These are phyloP conservation scores for Heliopora coerulea DNA, from an alignment of 92 coral and sea anemone species.

Conservation along the genomic window DNA sequence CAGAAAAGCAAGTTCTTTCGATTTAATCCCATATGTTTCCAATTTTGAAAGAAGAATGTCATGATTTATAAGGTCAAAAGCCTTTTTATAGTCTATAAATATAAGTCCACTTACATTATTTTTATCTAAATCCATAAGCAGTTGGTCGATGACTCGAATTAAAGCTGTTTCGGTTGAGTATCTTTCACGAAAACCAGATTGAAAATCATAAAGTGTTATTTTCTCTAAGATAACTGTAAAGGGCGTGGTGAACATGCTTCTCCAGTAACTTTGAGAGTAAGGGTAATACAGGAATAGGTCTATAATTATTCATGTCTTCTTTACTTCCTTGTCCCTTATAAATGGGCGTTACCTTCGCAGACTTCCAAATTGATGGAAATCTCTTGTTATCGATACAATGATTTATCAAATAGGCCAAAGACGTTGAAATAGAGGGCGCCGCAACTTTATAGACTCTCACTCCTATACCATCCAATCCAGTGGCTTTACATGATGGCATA, in stretches of 20 bases:
- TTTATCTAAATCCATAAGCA: slow-evolving; percentile 40
- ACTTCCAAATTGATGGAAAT: slow-evolving; percentile 52
- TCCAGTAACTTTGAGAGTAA: slow-evolving; percentile 21
- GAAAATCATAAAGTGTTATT: slow-evolving; percentile 24
- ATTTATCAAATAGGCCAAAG: slow-evolving; percentile 41
- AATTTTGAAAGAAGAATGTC: slow-evolving; percentile 36
- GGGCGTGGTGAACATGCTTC: slow-evolving; percentile 34
- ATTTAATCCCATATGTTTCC: slow-evolving; percentile 41
- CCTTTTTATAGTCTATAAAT: slow-evolving; percentile 37
- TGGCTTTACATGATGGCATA: slow-evolving; percentile 23
- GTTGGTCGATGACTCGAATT: slow-evolving; percentile 37
- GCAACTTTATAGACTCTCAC: slow-evolving; percentile 22
- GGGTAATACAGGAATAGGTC: slow-evolving; percentile 39
- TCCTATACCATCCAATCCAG: slow-evolving; percentile 13
- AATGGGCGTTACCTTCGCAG: slow-evolving; percentile 49
- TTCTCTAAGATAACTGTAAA: slow-evolving; percentile 22
- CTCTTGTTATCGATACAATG: slow-evolving; percentile 41
- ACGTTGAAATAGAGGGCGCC: slow-evolving; percentile 35
- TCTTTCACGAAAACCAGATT: slow-evolving; percentile 32
- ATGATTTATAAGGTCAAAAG: slow-evolving; percentile 49
- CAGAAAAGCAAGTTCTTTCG: slow-evolving; percentile 18
- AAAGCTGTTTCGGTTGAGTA: slow-evolving; percentile 40
- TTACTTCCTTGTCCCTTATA: slow-evolving; percentile 51
- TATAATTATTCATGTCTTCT: slow-evolving; percentile 29
- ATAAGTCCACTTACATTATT: slow-evolving; percentile 46